Conservation (phyloP, 2,797 vertebrate genomes). For the Schizopygopsis malacanthus region DNA sequence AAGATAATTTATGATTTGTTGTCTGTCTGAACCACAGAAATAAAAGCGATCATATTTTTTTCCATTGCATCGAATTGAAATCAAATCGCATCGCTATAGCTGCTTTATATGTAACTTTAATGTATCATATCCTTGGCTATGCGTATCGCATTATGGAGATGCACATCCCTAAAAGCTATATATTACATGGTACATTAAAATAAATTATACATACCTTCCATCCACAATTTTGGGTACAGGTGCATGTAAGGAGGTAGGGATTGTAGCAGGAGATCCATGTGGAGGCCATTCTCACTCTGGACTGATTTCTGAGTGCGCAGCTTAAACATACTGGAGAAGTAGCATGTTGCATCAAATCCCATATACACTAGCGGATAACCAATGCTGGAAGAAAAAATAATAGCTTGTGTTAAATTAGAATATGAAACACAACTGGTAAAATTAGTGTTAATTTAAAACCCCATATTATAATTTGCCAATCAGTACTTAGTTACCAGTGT, state of each 20-base stretch:
- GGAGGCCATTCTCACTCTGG: constrained; percentile 80
- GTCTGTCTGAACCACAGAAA: too few relatives aligned
- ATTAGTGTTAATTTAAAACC: not conserved
- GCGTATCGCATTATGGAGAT: too few relatives aligned
- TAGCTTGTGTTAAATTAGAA: not conserved
- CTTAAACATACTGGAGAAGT: constrained; percentile 84
- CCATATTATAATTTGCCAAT: not conserved
- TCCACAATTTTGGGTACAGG: constrained; percentile 76
- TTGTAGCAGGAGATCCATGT: constrained; percentile 82
- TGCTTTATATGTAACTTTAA: too few relatives aligned
- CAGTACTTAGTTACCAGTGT: constrained; percentile 76
- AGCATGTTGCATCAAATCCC: constrained; percentile 85
- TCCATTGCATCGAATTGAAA: too few relatives aligned
- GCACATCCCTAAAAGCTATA: not conserved
- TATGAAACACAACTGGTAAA: not conserved
- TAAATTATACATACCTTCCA: constrained; percentile 70
- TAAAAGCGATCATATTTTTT: too few relatives aligned
- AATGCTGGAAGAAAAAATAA: constrained; percentile 71
- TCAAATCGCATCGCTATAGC: too few relatives aligned
- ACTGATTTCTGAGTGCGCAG: constrained; percentile 81
- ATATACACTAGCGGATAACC: constrained; percentile 84
- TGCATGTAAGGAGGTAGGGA: constrained; percentile 81
- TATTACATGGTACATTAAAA: not conserved
- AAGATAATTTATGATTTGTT: too few relatives aligned
- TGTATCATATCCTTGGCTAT: too few relatives aligned